Evolutionary conservation across 2,888 invertebrate species (phyloP).

Genomic region (Cerceris ruficornis): DNA sequence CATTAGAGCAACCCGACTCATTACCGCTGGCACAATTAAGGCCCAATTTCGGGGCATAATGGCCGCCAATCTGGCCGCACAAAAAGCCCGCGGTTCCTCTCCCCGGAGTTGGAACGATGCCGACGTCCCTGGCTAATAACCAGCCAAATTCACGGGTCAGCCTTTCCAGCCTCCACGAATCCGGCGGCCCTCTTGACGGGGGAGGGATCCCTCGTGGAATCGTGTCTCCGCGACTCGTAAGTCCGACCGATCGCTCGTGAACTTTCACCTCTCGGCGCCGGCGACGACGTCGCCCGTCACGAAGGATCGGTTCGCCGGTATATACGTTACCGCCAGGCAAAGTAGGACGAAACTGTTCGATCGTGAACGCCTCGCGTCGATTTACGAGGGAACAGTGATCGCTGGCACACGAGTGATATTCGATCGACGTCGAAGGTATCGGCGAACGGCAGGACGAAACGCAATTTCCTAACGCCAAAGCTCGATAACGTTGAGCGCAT

Average conservation of each 20-base stretch:
- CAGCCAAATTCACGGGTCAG: conserved; percentile 71
- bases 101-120: conserved; percentile 64
- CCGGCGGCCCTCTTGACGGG: conserved; percentile 16
- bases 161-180: conserved; percentile 51
- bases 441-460: background rate
- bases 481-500: background rate
- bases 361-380: background rate
- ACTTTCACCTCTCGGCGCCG: conserved; percentile 42
- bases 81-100: conserved; percentile 69
- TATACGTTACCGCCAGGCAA: conserved; percentile 3
- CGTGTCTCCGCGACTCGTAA: conserved; percentile 16
- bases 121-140: conserved; percentile 74
- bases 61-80: conserved; percentile 77
- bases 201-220: conserved; percentile 42
- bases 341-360: conserved; percentile 12
- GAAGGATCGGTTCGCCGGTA: background rate
- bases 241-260: conserved; percentile 31
- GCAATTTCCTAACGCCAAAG: background rate
- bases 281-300: conserved; percentile 7
- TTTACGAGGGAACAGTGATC: background rate
- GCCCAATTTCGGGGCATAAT: conserved; percentile 79
- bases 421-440: background rate
- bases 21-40: conserved; percentile 80
- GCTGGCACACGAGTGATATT: background rate
- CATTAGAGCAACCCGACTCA: conserved; percentile 79